Evolutionary conservation across 2,113 vertebrate genomes (phyloP), one percentile per base, ranked within the genome.

Genomic region (Anhinga rufa): DNA sequence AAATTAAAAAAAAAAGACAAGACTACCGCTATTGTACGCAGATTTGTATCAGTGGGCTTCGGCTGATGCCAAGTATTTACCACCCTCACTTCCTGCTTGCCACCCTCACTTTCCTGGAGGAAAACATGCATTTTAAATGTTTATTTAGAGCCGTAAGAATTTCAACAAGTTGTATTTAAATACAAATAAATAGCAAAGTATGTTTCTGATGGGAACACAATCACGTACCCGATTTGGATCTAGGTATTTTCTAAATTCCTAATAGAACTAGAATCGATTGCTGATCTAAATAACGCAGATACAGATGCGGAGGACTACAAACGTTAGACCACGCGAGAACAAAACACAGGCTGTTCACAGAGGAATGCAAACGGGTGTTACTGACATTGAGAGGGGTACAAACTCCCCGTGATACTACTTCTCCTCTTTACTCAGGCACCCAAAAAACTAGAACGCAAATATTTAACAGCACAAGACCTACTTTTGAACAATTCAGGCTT

Each of bases 151-250:
- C 80, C 4, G 2, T 86, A 95, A 91, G 96, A 93, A 95, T 80
- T 16, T 54, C 82, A 97, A 97, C 96, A 97, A 97, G 96, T 86
- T 91, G 85, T 89, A 93, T 89, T 98, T 78, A 95, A 97, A 97
- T 97, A 98, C 97, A 98, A 98, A 98, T 95, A 98, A 97, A 96
- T 97, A 98, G 21, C 82, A 92, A 87, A 92, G 62, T 65, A 70
- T 22, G 80, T 48, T 96, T 97, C 92, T 94, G 95, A 95, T 48
- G 48, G 69, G 95, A 97, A 94, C 77, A 95, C 60, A 77, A 86
- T n/a, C 91, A 65, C 90, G 81, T 12, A 20, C 42, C 62, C 17
- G 13, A 79, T 57, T 24, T 51, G 64, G 96, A 88, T 46, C 55
- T 21, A 80, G 90, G 69, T 80, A 91, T 95, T 91, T 93, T 42